Evolutionary conservation across 92 coral and sea anemone genomes (phyloP).

Genomic region (Epizoanthus illoricatus): DNA sequence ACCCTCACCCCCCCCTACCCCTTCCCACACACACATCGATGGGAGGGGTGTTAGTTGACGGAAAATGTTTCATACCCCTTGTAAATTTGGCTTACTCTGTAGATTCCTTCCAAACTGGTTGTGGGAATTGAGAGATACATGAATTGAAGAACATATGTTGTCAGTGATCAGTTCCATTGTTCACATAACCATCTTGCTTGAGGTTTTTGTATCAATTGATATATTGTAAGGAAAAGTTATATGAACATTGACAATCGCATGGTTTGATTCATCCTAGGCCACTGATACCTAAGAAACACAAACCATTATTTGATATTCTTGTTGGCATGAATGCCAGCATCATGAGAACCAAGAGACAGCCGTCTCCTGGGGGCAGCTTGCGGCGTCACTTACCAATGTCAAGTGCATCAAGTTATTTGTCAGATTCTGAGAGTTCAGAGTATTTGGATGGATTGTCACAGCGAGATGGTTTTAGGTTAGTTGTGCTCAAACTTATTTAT

Average conservation of each 20-base stretch:
- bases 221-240: background rate
- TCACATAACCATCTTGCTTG: too few relatives aligned
- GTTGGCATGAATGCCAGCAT: slow-evolving; percentile 62
- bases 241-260: background rate
- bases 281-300: slow-evolving; percentile 68
- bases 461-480: slow-evolving; percentile 30
- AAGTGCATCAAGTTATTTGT: slow-evolving; percentile 38
- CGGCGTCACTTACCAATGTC: slow-evolving; percentile 35
- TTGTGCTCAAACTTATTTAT: too few relatives aligned
- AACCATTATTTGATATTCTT: slow-evolving; percentile 77
- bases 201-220: too few relatives aligned
- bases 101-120: too few relatives aligned
- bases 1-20: too few relatives aligned
- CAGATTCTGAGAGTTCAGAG: slow-evolving; percentile 13
- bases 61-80: too few relatives aligned
- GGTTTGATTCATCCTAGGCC: background rate
- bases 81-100: too few relatives aligned
- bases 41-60: too few relatives aligned
- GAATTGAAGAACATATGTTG: too few relatives aligned
- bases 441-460: slow-evolving; percentile 12
- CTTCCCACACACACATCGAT: too few relatives aligned
- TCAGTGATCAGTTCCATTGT: too few relatives aligned
- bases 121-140: too few relatives aligned
- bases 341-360: slow-evolving; percentile 32
- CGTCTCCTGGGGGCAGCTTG: slow-evolving; percentile 47